phyloP scores from a whole-genome alignment of 2,888 invertebrate species.

The Serripes groenlandicus region DNA sequence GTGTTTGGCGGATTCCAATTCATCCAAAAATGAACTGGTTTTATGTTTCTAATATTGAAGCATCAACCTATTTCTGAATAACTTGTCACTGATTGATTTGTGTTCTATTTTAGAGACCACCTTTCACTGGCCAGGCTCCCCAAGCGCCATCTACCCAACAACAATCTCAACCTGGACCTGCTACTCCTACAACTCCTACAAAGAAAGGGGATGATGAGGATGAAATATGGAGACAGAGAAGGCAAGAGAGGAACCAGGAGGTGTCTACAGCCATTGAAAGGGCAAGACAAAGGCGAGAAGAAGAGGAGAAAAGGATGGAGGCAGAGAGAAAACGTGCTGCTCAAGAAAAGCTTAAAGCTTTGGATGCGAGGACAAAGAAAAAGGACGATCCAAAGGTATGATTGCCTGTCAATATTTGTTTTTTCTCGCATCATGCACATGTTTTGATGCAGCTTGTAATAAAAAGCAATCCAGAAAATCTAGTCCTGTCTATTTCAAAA shows the following conservation, averaged over 20 bases:
- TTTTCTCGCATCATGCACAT: neutral
- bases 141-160: conserved; percentile 7
- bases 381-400: conserved; percentile 85
- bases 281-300: conserved; percentile 93
- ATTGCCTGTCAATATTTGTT: neutral
- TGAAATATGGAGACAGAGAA: conserved; percentile 91
- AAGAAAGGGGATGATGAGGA: conserved; percentile 88
- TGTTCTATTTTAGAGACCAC: conserved; percentile 30
- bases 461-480: too few species aligned
- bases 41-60: too few species aligned
- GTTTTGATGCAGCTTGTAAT: too few species aligned
- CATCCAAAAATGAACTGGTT: too few species aligned
- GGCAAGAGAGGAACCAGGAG: conserved; percentile 88
- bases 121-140: conserved; percentile 43
- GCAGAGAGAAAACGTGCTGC: conserved; percentile 87
- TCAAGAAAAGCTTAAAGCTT: conserved; percentile 90
- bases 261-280: conserved; percentile 91
- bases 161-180: conserved; percentile 2
- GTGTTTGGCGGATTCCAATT: too few species aligned
- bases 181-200: conserved; percentile 54
- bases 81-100: too few species aligned
- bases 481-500: too few species aligned
- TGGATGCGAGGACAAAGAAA: conserved; percentile 89
- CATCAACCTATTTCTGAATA: too few species aligned
- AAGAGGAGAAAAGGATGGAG: conserved; percentile 91